A percentile compares a stretch with the other conserved stretches of the same genome.
Conservation (phyloP, 1,140 invertebrate species). For the Globodera rostochiensis region DNA sequence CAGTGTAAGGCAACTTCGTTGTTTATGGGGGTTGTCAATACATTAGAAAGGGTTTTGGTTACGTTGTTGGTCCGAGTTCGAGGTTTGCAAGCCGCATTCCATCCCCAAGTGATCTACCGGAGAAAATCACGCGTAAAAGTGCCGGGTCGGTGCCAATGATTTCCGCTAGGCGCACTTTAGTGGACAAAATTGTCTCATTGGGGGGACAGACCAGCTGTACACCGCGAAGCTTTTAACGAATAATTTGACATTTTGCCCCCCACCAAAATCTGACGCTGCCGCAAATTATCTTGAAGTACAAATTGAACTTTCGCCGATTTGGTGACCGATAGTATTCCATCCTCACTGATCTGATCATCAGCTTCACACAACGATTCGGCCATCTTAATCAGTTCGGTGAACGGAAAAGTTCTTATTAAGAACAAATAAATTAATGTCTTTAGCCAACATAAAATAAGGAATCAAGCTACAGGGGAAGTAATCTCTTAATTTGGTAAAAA, state of each 20-base stretch:
- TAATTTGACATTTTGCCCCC: neutral
- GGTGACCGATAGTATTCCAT: neutral
- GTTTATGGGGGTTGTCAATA: too few species aligned
- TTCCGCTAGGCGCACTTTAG: neutral
- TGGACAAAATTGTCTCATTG: neutral
- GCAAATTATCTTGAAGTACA: neutral
- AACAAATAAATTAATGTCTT: neutral
- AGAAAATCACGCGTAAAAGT: conserved; percentile 7
- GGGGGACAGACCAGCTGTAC: conserved; percentile 2
- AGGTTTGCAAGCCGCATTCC: neutral
- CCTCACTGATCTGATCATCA: neutral
- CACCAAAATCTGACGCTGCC: neutral
- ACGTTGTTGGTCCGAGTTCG: conserved; percentile 6
- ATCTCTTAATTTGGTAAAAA: neutral
- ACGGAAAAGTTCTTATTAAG: neutral
- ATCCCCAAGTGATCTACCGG: conserved; percentile 2
- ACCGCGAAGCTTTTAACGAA: neutral
- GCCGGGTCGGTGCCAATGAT: neutral
- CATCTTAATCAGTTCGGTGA: neutral
- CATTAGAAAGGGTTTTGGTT: neutral
- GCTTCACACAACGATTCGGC: neutral
- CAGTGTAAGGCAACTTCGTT: too few species aligned
- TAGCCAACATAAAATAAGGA: neutral
- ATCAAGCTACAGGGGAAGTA: neutral
- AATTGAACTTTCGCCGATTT: neutral